Evolutionary conservation across 2,888 invertebrate genomes (phyloP).

Genomic region (Polymixis flavicincta): DNA sequence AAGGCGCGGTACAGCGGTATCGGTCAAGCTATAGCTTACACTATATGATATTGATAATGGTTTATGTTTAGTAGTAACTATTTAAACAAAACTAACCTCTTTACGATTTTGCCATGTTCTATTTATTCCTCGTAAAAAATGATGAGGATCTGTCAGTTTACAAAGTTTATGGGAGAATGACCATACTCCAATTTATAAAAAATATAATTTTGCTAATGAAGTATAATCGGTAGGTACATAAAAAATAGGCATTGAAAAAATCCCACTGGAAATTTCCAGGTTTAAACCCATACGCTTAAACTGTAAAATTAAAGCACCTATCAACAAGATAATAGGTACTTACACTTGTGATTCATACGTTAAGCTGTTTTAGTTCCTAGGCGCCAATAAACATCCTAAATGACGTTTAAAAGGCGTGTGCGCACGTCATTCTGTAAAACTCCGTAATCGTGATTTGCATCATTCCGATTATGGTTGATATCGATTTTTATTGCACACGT

Average conservation of each 20-base stretch:
- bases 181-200: neutral
- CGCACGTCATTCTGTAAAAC: conserved; percentile 35
- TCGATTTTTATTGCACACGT: conserved; percentile 10
- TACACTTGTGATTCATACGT: conserved; percentile 26
- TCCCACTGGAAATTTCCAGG: neutral
- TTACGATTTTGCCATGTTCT: neutral
- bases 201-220: neutral
- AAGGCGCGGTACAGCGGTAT: too few species aligned
- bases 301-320: neutral
- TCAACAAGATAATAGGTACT: conserved; percentile 13
- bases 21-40: too few species aligned
- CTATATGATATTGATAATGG: neutral
- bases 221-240: too few species aligned
- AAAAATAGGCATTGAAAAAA: neutral
- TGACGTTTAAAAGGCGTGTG: conserved; percentile 49
- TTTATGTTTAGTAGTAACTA: too few species aligned
- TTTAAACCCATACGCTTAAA: neutral
- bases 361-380: neutral
- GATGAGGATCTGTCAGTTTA: conserved; percentile 5
- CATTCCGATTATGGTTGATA: conserved; percentile 13
- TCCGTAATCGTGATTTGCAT: conserved; percentile 36
- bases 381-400: conserved; percentile 12
- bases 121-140: neutral
- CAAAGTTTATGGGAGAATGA: neutral
- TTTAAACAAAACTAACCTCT: conserved; percentile 1